Conservation (phyloP, 2,113 vertebrate genomes). For the Platycercus adscitus region DNA sequence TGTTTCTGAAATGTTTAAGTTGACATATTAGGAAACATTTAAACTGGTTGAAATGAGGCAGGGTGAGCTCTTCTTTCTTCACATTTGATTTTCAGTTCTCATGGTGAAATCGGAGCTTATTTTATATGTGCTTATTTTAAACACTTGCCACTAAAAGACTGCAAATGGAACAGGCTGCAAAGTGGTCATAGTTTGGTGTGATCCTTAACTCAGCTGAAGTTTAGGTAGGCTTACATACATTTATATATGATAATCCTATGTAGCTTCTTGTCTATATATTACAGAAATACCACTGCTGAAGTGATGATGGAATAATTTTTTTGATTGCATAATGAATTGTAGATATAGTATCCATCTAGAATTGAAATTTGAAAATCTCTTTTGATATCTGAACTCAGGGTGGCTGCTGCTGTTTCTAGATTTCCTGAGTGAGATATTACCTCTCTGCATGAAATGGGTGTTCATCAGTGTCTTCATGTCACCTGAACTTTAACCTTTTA, state of each 20-base stretch:
- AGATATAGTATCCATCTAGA: neutral
- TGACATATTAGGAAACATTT: neutral
- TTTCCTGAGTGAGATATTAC: neutral
- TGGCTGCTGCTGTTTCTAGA: neutral
- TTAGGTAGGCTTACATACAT: neutral
- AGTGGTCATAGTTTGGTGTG: neutral
- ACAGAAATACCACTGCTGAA: neutral
- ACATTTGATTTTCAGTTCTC: neutral
- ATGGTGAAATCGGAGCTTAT: neutral
- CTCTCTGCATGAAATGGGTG: neutral
- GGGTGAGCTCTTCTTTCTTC: neutral
- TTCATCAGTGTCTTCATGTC: neutral
- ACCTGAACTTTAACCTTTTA: neutral
- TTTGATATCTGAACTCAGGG: neutral
- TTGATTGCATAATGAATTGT: neutral
- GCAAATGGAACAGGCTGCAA: neutral
- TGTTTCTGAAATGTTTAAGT: neutral
- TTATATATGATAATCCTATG: neutral
- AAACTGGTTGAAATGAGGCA: neutral
- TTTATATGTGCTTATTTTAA: neutral
- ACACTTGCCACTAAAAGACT: neutral
- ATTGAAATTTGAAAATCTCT: neutral
- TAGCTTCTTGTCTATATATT: neutral
- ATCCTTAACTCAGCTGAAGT: neutral
- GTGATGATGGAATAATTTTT: neutral